Base-by-base conservation (phyloP, 2,797 vertebrate genomes). In the Falco berigora region DNA sequence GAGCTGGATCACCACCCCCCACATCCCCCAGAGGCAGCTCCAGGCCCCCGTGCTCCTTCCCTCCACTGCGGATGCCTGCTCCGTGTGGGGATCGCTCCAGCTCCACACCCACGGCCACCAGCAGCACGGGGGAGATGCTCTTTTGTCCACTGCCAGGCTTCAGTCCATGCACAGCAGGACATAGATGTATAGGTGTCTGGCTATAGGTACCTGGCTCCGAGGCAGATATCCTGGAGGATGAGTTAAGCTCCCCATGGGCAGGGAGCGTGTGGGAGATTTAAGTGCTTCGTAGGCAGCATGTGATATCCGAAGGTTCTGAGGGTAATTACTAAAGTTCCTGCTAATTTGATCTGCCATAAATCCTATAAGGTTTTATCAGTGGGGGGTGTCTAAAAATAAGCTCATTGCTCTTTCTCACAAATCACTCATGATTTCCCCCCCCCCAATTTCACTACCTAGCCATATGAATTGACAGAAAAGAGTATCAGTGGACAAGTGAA, bases 31-130 rank as follows among this genome's bases (percentile, higher is more conserved):
- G 47, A 69, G 47, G 23, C 22, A 66, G 22, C 27, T 40, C 46
- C 0, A 0, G 14, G 79, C 23, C 16, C 40, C n/a, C 3, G 2
- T 50, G 36, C 7, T 76, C 3, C 0, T 49, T 73, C 25, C 0
- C 3, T 72, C 12, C n/a, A 4, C 4, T 38, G 38, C 32, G 53
- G 50, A 15, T 1, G 1, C 28, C 10, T 40, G 56, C n/a, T 14
- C 28, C 0, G 0, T 1, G 1, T 21, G 50, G n/a, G 44, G 18
- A 30, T 68, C 44, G 2, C n/a, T 38, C 44, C 5, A 3, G n/a
- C 30, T 64, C 23, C 49, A 11, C 15, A 3, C 14, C 23, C 59
- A n/a, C 0, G 0, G 49, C 27, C 58, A 11, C 18, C 3, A 7
- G 50, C 46, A 63, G 80, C 0, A 1, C 2, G 0, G 19, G 8